Percentiles rank a stretch among this genome's conserved stretches.
These are phyloP conservation scores for Rhagonycha fulva DNA, from an alignment of 2,888 invertebrate species.

Conservation along the genomic window DNA sequence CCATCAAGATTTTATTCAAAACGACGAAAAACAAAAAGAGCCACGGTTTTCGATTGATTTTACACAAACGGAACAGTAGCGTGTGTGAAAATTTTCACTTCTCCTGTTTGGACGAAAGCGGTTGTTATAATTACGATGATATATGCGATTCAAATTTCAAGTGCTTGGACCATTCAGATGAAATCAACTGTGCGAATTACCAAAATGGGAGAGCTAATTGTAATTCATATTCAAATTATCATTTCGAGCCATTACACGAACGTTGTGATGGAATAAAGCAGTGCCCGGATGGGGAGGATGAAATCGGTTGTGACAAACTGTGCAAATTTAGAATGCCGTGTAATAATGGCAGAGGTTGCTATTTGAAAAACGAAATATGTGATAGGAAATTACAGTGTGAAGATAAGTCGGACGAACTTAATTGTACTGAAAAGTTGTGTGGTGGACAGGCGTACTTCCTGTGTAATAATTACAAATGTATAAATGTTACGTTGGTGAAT, in stretches of 20 bases:
- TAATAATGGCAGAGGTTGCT: conserved; percentile 32
- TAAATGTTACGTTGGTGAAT: conserved; percentile 21
- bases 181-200: conserved; percentile 33
- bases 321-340: conserved; percentile 30
- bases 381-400: conserved; percentile 34
- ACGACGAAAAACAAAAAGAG: neutral
- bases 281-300: conserved; percentile 36
- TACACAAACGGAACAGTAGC: conserved; percentile 12
- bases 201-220: conserved; percentile 25
- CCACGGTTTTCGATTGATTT: conserved; percentile 18
- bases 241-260: conserved; percentile 25
- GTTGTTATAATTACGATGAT: conserved; percentile 26
- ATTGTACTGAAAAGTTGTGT: conserved; percentile 35
- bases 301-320: conserved; percentile 28
- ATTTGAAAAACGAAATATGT: conserved; percentile 32
- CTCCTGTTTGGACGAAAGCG: conserved; percentile 28
- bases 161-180: conserved; percentile 37
- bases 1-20: neutral
- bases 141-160: conserved; percentile 32
- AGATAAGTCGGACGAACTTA: conserved; percentile 36
- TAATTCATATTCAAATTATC: conserved; percentile 5
- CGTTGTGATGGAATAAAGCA: conserved; percentile 32
- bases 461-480: conserved; percentile 37
- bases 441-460: conserved; percentile 30
- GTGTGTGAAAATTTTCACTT: conserved; percentile 24